Evolutionary conservation across 2,113 vertebrate genomes (phyloP), one percentile per base, ranked within the genome.

Genomic region (Gulo gulo): DNA sequence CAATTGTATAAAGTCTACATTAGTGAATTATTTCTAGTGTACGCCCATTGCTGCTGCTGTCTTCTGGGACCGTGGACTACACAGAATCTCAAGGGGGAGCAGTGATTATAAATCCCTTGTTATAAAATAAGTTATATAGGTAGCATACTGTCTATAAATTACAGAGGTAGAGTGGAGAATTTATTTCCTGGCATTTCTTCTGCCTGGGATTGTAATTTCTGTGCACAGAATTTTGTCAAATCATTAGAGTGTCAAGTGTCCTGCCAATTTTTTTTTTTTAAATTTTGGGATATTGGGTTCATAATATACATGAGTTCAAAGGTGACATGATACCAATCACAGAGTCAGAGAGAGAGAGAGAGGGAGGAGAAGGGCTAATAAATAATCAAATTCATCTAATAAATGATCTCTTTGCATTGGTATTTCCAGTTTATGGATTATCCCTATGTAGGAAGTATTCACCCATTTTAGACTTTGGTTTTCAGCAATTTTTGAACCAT

Each of bases 181-280:
- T 85, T 85, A 36, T 55, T 88, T 80, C 45, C 47, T 69, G 20
- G 24, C 31, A 82, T 57, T 88, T 97, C 34, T 94, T 94, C 12
- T 96, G 52, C 10, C 73, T 78, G 20, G 31, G 10, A 57, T 85
- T 88, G 91, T 94, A 88, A 91, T 95, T 96, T 94, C 63, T 86
- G 29, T 71, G 14, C 34, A 65, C 31, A 47, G 34, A 65, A 92
- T 81, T 94, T 79, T 85, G 23, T 45, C 65, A 88, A 13, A 65
- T 50, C n/a, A 73, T 79, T 71, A 36, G 20, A 87, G 12, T 61
- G 29, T 23, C 39, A 76, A 42, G 20, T 87, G 29, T 86, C 42
- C 50, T n/a, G 1, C 36, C 59, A 61, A 26, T 26, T 61, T 61
- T 59, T 61, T 61, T 85, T 83, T 91, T 95, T 39, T n/a, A 34